Conservation (phyloP, 2,888 invertebrate genomes). For the Meteorus colon region DNA sequence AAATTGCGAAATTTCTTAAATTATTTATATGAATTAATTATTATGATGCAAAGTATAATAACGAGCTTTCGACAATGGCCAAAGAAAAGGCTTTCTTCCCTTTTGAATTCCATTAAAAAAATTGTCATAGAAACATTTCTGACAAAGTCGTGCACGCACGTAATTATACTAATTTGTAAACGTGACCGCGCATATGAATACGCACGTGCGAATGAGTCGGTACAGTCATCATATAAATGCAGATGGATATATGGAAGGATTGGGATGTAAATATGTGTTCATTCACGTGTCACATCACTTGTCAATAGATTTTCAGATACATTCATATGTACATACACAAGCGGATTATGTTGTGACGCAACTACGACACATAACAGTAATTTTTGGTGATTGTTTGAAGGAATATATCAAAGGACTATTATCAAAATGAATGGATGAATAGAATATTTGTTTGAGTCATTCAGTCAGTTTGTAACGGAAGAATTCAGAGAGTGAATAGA, state of each 20-base stretch:
- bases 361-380: slow-evolving; percentile 28
- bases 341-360: neutral
- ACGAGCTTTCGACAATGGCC: too few relatives aligned
- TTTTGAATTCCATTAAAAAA: neutral
- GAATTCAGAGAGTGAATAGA: too few relatives aligned
- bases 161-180: slow-evolving; percentile 17
- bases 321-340: slow-evolving; percentile 10
- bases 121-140: neutral
- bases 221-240: neutral
- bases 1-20: too few relatives aligned
- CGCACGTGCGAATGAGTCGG: slow-evolving; percentile 10
- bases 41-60: too few relatives aligned
- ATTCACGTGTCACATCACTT: slow-evolving; percentile 21
- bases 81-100: neutral
- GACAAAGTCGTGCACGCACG: neutral
- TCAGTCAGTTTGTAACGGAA: too few relatives aligned
- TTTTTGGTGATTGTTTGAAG: slow-evolving; percentile 37
- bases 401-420: too few relatives aligned
- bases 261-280: neutral
- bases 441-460: too few relatives aligned
- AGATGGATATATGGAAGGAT: slow-evolving; percentile 4
- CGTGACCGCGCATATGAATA: slow-evolving; percentile 2
- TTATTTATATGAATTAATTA: too few relatives aligned
- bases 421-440: too few relatives aligned
- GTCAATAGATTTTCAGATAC: slow-evolving; percentile 17